Evolutionary conservation across 1,140 invertebrate species (phyloP), one percentile per base, ranked within the genome.

Genomic region (Bombyx mandarina): DNA sequence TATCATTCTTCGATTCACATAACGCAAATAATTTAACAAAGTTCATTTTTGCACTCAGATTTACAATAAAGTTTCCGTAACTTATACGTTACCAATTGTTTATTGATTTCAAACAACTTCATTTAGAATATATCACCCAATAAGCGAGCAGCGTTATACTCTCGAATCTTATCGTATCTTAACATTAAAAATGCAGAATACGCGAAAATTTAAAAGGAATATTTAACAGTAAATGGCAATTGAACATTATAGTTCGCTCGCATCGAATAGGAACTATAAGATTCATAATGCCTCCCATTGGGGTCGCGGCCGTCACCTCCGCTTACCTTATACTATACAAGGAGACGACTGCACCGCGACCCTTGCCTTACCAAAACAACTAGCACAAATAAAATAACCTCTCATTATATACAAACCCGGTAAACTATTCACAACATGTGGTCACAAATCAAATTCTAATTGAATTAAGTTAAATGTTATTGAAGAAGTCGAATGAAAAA

Each of bases 1-100:
- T 86, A 84, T 86, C 77, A 86, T 88, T 86, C 82, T 82, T 86
- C 80, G 75, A 79, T 86, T 82, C 84, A 86, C 80, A 88, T 88
- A 88, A 89, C 84, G 83, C 86, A 89, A 88, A 88, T 88, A 88
- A 88, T 89, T 88, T 88, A 89, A 88, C 82, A 85, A 79, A 82
- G 79, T 85, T 80, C 79, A 86, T 84, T 86, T 88, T 88, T 86
- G 88, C 86, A 88, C 86, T 87, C 85, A 83, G 79, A 84, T 85
- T 81, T 87, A 84, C 82, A 86, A 85, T 85, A 85, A 81, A 85
- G 67, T 73, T 78, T 69, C 4, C 71, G 83, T 81, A 82, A 85
- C 73, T 73, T 69, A 69, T 75, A 67, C 69, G 76, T 81, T 85
- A 81, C 79, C 63, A 71, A 71, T 75, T 75, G 69, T 76, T 73